These are phyloP conservation scores for Dolichallabes microphthalmus DNA, from an alignment of 2,113 vertebrate genomes.

Conservation along the genomic window DNA sequence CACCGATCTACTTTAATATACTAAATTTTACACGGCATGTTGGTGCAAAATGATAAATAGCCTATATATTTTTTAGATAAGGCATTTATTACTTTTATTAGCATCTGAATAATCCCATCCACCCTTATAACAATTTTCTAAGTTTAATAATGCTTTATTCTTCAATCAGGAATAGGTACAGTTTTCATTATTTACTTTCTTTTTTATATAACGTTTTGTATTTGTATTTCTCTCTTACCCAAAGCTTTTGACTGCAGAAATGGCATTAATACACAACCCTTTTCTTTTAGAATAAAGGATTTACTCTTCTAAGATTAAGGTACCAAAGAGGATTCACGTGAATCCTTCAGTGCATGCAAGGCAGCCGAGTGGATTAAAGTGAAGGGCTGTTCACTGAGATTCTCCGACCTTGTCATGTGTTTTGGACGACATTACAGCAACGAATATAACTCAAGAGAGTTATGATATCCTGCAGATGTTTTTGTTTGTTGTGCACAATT, in stretches of 20 bases:
- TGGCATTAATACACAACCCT: neutral
- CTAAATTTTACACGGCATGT: neutral
- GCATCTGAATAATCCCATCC: neutral
- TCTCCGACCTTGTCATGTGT: constrained; percentile 13
- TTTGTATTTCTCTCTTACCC: neutral
- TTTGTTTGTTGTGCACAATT: neutral
- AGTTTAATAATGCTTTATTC: neutral
- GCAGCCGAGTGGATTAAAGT: constrained; percentile 32
- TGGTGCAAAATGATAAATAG: neutral
- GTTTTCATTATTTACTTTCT: neutral
- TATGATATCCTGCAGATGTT: neutral
- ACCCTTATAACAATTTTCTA: neutral
- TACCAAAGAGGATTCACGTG: neutral
- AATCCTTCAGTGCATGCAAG: constrained; percentile 3
- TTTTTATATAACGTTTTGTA: neutral
- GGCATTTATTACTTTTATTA: constrained; percentile 5
- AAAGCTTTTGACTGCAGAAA: neutral
- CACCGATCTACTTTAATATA: constrained; percentile 5
- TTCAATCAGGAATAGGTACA: neutral
- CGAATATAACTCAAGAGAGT: neutral
- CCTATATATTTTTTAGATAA: neutral
- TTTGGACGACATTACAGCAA: constrained; percentile 23
- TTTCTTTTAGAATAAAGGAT: neutral
- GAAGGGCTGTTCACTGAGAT: constrained; percentile 18
- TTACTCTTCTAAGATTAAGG: neutral